Conservation (phyloP, 23 tunicate species). For the Botrylloides violaceus region DNA sequence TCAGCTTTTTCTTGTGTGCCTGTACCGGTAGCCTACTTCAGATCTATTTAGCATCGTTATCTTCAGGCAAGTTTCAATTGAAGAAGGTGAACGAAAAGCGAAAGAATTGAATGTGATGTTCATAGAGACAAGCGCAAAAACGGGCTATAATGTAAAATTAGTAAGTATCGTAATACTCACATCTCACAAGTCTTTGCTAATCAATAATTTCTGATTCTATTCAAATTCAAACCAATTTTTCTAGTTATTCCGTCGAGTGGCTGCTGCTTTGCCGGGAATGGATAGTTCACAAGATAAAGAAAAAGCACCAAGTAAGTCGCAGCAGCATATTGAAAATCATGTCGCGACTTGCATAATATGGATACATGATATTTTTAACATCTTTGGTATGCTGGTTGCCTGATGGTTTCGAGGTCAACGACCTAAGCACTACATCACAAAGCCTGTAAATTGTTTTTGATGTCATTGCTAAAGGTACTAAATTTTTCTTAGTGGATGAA, state of each 20-base stretch:
- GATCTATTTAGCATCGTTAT: neutral
- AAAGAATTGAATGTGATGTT: conserved; percentile 98
- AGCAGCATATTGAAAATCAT: neutral
- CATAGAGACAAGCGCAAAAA: conserved; percentile 98
- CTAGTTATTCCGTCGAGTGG: conserved; percentile 93
- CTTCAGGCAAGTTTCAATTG: conserved; percentile 90
- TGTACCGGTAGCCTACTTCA: neutral
- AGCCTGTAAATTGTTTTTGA: too few species aligned
- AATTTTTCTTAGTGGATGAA: conserved; percentile 50
- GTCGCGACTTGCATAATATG: too few species aligned
- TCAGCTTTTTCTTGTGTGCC: neutral
- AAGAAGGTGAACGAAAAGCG: conserved; percentile 97
- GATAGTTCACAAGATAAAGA: conserved; percentile 88
- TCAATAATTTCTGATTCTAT: too few species aligned
- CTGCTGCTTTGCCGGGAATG: conserved; percentile 99
- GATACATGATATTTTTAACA: too few species aligned
- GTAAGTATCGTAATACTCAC: too few species aligned
- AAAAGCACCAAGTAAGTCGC: conserved; percentile 39
- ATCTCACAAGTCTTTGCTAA: too few species aligned
- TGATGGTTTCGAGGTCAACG: too few species aligned
- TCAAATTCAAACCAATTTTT: too few species aligned
- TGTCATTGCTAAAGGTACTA: too few species aligned
- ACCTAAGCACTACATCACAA: too few species aligned
- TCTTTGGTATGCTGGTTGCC: too few species aligned
- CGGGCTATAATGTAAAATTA: conserved; percentile 97